Conservation (phyloP, 2,888 invertebrate genomes). For the Dryocosmus kuriphilus region DNA sequence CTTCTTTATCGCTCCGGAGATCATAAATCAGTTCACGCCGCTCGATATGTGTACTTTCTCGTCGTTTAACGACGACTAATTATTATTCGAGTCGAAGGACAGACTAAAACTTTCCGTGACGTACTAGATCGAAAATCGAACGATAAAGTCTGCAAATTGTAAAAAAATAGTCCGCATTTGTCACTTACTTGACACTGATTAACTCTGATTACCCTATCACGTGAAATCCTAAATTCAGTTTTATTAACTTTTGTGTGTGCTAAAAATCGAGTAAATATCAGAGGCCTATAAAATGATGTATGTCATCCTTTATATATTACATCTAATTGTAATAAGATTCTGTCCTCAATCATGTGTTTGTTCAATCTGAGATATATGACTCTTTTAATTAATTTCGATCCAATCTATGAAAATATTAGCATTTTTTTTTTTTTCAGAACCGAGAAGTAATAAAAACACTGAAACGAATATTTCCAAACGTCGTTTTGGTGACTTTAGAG, state of each 20-base stretch:
- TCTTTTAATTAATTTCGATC: not conserved
- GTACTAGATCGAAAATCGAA: conserved; percentile 35
- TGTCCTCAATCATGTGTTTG: not conserved
- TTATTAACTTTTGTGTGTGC: conserved; percentile 16
- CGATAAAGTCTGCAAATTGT: conserved; percentile 28
- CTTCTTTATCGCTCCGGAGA: conserved; percentile 50
- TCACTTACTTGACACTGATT: conserved; percentile 24
- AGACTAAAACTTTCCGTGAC: conserved; percentile 52
- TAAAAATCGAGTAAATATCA: conserved; percentile 27
- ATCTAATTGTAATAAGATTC: not conserved
- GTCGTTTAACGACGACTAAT: conserved; percentile 32
- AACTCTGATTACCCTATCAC: conserved; percentile 16
- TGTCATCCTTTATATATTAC: not conserved
- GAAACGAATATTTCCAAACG: not conserved
- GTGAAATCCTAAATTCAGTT: conserved; percentile 13
- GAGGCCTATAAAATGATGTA: not conserved
- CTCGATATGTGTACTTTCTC: conserved; percentile 49
- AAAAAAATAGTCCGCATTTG: conserved; percentile 14
- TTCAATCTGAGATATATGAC: not conserved
- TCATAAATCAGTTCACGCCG: conserved; percentile 53
- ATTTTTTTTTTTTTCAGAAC: not conserved
- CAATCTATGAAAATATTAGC: not conserved
- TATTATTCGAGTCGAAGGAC: conserved; percentile 48
- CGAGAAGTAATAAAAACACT: not conserved
- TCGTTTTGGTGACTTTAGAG: conserved; percentile 16